These are phyloP conservation scores for Boulengeromyrus knoepffleri DNA, from an alignment of 2,113 vertebrate genomes.

Conservation along the genomic window DNA sequence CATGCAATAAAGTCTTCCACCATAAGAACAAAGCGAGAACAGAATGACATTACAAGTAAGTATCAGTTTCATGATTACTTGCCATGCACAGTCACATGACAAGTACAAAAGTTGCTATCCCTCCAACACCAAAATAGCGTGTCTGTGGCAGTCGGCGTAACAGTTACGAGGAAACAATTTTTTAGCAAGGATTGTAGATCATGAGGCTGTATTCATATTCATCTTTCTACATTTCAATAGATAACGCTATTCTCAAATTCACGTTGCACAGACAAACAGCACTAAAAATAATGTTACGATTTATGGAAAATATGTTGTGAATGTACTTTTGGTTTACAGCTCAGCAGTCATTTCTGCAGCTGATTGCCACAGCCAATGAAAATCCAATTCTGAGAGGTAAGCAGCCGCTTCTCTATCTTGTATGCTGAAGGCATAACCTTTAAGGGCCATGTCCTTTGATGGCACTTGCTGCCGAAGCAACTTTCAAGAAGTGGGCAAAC, in stretches of 20 bases:
- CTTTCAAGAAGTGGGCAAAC: not conserved
- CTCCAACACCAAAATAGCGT: not conserved
- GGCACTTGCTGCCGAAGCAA: not conserved
- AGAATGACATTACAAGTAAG: constrained; percentile 40
- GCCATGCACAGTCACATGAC: not conserved
- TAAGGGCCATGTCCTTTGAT: not conserved
- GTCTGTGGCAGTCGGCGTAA: not conserved
- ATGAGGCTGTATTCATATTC: not conserved
- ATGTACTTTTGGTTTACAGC: constrained; percentile 26
- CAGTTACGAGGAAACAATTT: not conserved
- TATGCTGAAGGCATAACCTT: not conserved
- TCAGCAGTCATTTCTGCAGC: constrained; percentile 48
- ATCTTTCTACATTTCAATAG: not conserved
- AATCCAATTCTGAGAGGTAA: constrained; percentile 48
- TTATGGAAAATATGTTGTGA: not conserved
- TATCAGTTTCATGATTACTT: constrained; percentile 11
- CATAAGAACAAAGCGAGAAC: constrained; percentile 44
- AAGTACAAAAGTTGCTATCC: not conserved
- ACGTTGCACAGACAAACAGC: not conserved
- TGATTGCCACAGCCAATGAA: constrained; percentile 47
- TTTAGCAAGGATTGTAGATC: not conserved
- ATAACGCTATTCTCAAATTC: not conserved
- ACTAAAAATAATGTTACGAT: not conserved
- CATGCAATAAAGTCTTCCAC: constrained; percentile 37
- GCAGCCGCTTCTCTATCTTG: not conserved